Evolutionary conservation across 2,113 vertebrate genomes (phyloP), one percentile per base, ranked within the genome.

Genomic region (Platysteira castanea): DNA sequence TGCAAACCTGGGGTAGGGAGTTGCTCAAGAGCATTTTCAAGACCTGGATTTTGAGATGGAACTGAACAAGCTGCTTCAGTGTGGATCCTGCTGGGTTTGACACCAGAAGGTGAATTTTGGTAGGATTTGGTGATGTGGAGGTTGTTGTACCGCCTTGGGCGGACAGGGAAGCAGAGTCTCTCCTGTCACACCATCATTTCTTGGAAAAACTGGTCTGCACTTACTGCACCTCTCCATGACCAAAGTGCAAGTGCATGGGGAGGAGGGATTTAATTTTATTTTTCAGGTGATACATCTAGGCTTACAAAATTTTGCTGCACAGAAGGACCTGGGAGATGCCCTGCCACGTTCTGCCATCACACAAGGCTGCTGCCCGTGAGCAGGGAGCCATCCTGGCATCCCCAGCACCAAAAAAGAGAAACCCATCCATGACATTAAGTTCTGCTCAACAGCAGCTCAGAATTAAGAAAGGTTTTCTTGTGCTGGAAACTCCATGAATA

Each of bases 401-500:
- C 68, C 35, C 78, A 89, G 44, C 3, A 5, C 44, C 42, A 70
- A 76, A 90, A 94, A 94, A 93, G 69, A 95, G 80, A 97, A 90
- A 71, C n/a, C 41, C 83, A 89, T 89, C 88, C 88, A 79, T 82
- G 86, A 68, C 69, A 92, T 84, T 93, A 78, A 11, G 6, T 81
- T 84, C 84, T 84, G 79, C 76, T 95, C 65, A 92, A 84, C 88
- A 93, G 89, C 74, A 69, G 94, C 83, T 83, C 4, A 33, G 93
- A 83, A 83, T 96, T 92, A 95, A 87, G 87, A 67, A 90, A 83
- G 63, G 65, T 95, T 96, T 95, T 94, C 95, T 87, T 93, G 84
- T 81, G 75, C 85, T 96, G 91, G 95, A 92, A 96, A 94, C 94
- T 96, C 85, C 94, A 95, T 91, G 91, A 96, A 97, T 96, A 96